Base-by-base conservation (phyloP, 1,140 invertebrate genomes). In the Aphelinus certus region DNA sequence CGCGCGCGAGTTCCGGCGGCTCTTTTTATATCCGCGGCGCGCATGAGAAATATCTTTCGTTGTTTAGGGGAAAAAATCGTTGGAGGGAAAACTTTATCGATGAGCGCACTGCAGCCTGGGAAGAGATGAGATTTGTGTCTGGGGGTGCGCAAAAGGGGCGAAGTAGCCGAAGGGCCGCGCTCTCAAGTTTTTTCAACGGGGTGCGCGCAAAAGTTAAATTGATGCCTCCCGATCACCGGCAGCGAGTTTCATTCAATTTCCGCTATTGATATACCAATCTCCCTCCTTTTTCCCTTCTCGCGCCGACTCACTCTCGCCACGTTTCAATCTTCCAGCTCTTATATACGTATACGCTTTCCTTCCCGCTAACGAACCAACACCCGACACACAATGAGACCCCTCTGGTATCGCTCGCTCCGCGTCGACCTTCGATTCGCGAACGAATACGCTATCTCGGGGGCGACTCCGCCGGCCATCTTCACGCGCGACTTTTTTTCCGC, bases 51-150 rank as follows among this genome's bases (percentile, higher is more conserved):
- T 64, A 65, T 49, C 55, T 60, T 57, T 55, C 61, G 57, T 68
- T 62, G 57, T 68, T 73, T 66, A 77, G 57, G 61, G 57, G 26
- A 0, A 66, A 77, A 73, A 77, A 70, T 70, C 46, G 64, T 58
- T 70, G 47, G 49, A 65, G 56, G 26, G 26, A 26, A 48, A 77
- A 65, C 57, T 66, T 63, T 64, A 60, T 73, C 48, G 66, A 76
- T 58, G 51, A 64, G 64, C 47, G 49, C 47, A 65, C 2, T 48
- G 45, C 26, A 26, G 26, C 26, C 26, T 26, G 0, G 26, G 10
- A 53, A 45, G 5, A 48, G 47, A 42, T 10, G 3, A 42, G 51
- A 65, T 72, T 72, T 72, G 65, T 72, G 65, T 72, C 53, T 6
- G 1, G 47, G 10, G 45, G 1, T n/a, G 53, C 1, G n/a, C 2